Percentiles rank a stretch among this genome's conserved stretches.
Conservation (phyloP, 2,888 invertebrate species). For the Watsonalla cultraria region DNA sequence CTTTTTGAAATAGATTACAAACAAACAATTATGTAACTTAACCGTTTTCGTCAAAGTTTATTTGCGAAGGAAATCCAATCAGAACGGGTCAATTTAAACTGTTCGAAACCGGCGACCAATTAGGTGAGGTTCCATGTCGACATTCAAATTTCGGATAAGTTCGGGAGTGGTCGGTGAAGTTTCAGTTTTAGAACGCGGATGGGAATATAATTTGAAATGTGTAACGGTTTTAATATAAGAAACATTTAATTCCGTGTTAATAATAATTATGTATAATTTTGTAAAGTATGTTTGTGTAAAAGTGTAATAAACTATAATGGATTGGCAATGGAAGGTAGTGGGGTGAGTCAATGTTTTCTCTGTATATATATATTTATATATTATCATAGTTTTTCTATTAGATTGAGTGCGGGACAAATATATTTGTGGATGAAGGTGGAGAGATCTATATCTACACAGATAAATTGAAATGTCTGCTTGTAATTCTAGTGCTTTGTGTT, state of each 20-base stretch:
- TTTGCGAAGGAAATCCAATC: background rate
- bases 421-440: no score
- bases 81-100: background rate
- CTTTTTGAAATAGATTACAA: no score
- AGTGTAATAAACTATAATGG: background rate
- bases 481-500: no score
- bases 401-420: no score
- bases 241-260: no score
- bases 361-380: no score
- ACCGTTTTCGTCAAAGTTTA: background rate
- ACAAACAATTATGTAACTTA: background rate
- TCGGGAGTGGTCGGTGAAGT: slow-evolving; percentile 1
- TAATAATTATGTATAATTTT: no score
- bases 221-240: background rate
- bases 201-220: background rate
- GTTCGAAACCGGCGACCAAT: background rate
- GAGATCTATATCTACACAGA: no score
- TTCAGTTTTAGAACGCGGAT: background rate
- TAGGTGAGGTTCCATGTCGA: background rate
- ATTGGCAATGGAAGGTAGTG: background rate
- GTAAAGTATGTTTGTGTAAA: background rate
- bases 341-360: background rate
- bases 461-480: no score
- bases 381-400: no score
- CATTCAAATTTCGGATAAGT: background rate